These are phyloP conservation scores for Halcyon senegalensis DNA, from an alignment of 2,113 vertebrate genomes.

Conservation along the genomic window DNA sequence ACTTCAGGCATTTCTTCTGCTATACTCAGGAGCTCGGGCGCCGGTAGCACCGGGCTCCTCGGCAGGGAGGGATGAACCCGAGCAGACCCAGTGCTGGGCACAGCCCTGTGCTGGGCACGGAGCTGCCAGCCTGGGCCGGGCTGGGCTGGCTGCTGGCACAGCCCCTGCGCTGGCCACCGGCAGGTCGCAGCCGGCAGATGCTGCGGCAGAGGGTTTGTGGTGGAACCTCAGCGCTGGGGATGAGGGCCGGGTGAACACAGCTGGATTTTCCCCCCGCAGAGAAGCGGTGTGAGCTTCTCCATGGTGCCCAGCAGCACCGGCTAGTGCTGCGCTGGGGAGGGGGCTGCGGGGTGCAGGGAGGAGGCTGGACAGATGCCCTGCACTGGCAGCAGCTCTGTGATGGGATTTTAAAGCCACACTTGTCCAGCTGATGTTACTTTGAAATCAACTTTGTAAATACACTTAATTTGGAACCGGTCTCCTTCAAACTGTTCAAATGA, in stretches of 20 bases:
- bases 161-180: background rate
- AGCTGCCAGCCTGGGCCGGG: background rate
- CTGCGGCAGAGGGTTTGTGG: accelerated
- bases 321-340: background rate
- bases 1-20: background rate
- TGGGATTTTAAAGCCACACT: background rate
- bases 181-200: accelerated
- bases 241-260: accelerated
- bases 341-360: background rate
- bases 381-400: background rate
- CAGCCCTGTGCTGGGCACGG: background rate
- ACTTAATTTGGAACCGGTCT: background rate
- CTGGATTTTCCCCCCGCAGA: background rate
- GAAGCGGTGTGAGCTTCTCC: background rate
- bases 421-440: background rate
- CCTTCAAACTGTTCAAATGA: background rate
- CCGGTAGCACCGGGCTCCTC: background rate
- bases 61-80: background rate
- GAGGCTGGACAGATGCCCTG: no score
- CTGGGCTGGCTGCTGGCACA: background rate
- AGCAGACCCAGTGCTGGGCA: background rate
- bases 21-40: background rate
- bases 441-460: background rate
- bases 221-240: background rate
- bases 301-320: background rate